These are phyloP conservation scores for Stichopus chloronotus DNA, from an alignment of 35 echinoderm and acorn worm species.

Conservation along the genomic window DNA sequence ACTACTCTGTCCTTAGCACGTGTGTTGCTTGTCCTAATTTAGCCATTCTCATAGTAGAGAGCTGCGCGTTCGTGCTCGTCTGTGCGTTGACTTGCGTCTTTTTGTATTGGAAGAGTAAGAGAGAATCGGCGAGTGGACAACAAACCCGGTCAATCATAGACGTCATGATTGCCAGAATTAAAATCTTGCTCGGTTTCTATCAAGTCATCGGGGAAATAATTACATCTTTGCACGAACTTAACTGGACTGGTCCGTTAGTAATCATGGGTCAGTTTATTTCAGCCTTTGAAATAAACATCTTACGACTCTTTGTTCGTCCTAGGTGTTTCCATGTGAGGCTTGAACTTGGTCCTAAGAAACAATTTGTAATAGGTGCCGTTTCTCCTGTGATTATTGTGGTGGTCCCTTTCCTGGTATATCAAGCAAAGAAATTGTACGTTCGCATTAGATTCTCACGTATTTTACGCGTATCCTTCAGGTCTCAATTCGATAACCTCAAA, in stretches of 20 bases:
- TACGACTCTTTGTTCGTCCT: slow-evolving; percentile 22
- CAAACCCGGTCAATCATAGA: slow-evolving; percentile 21
- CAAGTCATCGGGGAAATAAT: slow-evolving; percentile 62
- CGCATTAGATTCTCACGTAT: neutral
- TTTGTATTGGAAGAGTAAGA: slow-evolving; percentile 15
- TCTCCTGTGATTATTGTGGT: neutral
- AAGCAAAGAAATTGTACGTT: slow-evolving; percentile 8
- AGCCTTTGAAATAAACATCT: slow-evolving; percentile 43
- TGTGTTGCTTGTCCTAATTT: slow-evolving; percentile 49
- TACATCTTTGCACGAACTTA: slow-evolving; percentile 47
- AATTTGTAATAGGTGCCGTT: slow-evolving; percentile 20
- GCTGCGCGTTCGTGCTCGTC: neutral
- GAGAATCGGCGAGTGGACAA: neutral
- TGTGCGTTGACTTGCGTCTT: neutral
- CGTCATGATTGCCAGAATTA: slow-evolving; percentile 46
- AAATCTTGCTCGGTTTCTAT: slow-evolving; percentile 65
- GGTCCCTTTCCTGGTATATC: neutral
- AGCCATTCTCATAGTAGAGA: slow-evolving; percentile 25
- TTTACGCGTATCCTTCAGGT: neutral
- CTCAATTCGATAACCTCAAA: neutral
- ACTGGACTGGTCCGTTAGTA: slow-evolving; percentile 35
- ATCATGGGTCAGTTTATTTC: slow-evolving; percentile 24
- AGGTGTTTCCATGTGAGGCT: neutral
- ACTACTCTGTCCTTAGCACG: slow-evolving; percentile 31
- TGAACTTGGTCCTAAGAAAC: neutral